Conservation (phyloP, 2,888 invertebrate genomes). For the Dynastes maya region DNA sequence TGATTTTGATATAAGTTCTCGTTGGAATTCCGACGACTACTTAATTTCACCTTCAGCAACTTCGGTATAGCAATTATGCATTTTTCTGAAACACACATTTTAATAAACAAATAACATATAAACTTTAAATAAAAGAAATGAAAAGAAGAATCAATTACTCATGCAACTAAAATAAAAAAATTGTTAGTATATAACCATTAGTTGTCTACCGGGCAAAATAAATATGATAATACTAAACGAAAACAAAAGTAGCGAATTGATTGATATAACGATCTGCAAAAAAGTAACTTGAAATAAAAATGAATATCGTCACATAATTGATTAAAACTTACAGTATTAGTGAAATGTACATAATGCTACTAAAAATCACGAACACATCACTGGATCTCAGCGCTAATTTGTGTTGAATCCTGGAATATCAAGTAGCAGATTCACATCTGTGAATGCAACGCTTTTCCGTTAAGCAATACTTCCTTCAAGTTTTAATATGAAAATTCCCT, state of each 20-base stretch:
- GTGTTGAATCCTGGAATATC: too few species aligned
- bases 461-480: too few species aligned
- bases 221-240: slow-evolving; percentile 22
- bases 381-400: background rate
- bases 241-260: slow-evolving; percentile 9
- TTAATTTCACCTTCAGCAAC: slow-evolving; percentile 32
- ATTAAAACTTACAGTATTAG: slow-evolving; percentile 18
- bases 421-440: too few species aligned
- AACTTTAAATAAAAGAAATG: background rate
- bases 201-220: slow-evolving; percentile 42
- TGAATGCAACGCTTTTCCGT: too few species aligned
- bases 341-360: background rate
- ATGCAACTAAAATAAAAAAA: slow-evolving; percentile 40
- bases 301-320: slow-evolving; percentile 5
- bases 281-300: slow-evolving; percentile 23
- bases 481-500: too few species aligned
- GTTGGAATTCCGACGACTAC: slow-evolving; percentile 20
- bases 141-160: slow-evolving; percentile 29
- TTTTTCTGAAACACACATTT: slow-evolving; percentile 46
- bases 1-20: slow-evolving; percentile 15
- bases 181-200: slow-evolving; percentile 35
- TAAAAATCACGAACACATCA: slow-evolving; percentile 10
- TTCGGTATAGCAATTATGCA: slow-evolving; percentile 40
- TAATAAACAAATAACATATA: slow-evolving; percentile 17
- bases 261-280: slow-evolving; percentile 21